Evolutionary conservation across 1,140 invertebrate genomes (phyloP), one percentile per base, ranked within the genome.

Genomic region (Lutraria rhynchaena): DNA sequence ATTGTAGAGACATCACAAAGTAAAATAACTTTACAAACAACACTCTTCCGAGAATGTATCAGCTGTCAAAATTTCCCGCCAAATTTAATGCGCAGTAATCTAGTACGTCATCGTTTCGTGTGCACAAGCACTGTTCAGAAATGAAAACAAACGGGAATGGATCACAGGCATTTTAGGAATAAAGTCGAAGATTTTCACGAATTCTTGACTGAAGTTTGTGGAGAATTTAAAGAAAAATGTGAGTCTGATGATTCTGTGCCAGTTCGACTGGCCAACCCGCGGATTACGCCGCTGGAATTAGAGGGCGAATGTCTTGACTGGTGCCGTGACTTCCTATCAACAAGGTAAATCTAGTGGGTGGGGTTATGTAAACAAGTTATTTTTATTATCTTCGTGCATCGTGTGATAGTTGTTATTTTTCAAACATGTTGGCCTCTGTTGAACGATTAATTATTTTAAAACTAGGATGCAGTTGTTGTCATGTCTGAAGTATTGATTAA

Each of bases 111-210:
- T 41, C 44, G 22, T 35, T 33, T 5, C 24, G 41, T 63, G 78
- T 73, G 78, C 69, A 81, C 78, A 81, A 27, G 55, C 33, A 53
- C 57, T 29, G 27, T 57, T 57, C 11, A 65, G 69, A 81, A 81
- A 81, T 81, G 78, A 63, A 73, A 81, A 81, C 67, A 81, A 73
- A 81, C 78, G 17, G 78, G 37, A 31, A 81, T 81, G 78, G 78
- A 81, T 27, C 53, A 63, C 17, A 61, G 60, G 31, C n/a, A 46
- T 13, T 44, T 46, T 46, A 49, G 37, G 5, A 69, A 63, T 61
- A 46, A 63, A 57, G 7, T 37, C 1, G 46, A 63, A 33, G 69
- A 70, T 73, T 81, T 81, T 55, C 22, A 63, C n/a, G 19, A 74
- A 41, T 81, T 81, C 51, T 74, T 81, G 69, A 67, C 33, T 33